A percentile compares a stretch with the other conserved stretches of the same genome.
phyloP scores from a whole-genome alignment of 2,888 invertebrate species.

The Venusia cambrica region DNA sequence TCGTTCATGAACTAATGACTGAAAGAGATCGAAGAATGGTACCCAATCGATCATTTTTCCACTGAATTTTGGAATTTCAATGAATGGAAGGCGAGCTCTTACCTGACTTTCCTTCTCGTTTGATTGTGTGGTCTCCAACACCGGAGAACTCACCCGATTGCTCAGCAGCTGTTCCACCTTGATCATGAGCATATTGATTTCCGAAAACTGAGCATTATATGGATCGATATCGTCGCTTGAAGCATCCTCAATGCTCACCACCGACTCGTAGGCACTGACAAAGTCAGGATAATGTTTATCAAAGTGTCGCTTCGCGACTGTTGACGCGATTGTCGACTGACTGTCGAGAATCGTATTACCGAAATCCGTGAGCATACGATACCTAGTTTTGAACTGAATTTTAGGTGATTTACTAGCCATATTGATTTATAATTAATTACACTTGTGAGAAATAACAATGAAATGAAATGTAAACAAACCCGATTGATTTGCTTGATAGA shows the following conservation, averaged over 20 bases:
- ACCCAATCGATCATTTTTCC: constrained; percentile 3
- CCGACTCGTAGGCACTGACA: not conserved
- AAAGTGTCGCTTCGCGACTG: not conserved
- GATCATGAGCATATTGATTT: not conserved
- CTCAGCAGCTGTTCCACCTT: not conserved
- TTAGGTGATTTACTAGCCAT: too few species aligned
- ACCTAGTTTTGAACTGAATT: too few species aligned
- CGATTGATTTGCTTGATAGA: too few species aligned
- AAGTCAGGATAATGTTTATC: not conserved
- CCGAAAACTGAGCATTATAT: not conserved
- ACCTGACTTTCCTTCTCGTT: constrained; percentile 1
- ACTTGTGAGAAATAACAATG: too few species aligned
- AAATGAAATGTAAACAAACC: too few species aligned
- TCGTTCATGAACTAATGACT: constrained; percentile 4
- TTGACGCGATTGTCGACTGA: too few species aligned
- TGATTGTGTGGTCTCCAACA: too few species aligned
- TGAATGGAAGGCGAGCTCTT: constrained; percentile 1
- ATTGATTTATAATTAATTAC: too few species aligned
- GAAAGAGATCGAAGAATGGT: constrained; percentile 3
- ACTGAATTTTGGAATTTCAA: not conserved
- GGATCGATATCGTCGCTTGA: not conserved
- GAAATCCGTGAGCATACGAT: too few species aligned
- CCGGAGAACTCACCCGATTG: not conserved
- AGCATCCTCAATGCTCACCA: not conserved
- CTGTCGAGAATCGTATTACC: too few species aligned